phyloP scores from a whole-genome alignment of 2,113 vertebrate species.

The Taurulus bubalis region DNA sequence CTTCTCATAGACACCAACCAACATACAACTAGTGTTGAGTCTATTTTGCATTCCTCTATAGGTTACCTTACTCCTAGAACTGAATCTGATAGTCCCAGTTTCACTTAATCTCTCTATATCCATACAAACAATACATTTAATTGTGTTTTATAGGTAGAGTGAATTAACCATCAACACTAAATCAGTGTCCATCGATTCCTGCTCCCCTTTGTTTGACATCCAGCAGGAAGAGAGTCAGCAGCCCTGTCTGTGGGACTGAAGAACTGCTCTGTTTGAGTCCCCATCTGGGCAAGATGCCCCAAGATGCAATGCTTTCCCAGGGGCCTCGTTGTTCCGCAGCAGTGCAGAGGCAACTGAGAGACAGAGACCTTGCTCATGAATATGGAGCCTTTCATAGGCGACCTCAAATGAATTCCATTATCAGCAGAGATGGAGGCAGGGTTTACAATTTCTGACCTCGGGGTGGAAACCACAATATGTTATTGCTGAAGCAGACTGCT shows the following conservation, averaged over 20 bases:
- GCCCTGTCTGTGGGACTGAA: conserved; percentile 23
- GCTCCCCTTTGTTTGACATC: not conserved
- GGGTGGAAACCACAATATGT: conserved; percentile 32
- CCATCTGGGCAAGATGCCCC: conserved; percentile 52
- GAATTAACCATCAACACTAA: conserved; percentile 21
- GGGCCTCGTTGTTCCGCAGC: conserved; percentile 46
- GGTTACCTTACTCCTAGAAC: not conserved
- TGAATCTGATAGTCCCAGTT: not conserved
- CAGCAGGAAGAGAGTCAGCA: conserved; percentile 21
- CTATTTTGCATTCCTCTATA: not conserved
- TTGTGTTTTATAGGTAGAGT: not conserved
- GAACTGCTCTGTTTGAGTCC: conserved; percentile 31
- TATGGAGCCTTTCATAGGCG: conserved; percentile 45
- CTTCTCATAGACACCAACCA: not conserved
- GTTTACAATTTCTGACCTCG: conserved; percentile 44
- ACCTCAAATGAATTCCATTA: conserved; percentile 69
- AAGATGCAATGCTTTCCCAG: conserved; percentile 49
- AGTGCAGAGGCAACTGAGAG: conserved; percentile 2
- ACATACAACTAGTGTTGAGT: not conserved
- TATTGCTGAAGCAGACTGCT: conserved; percentile 29
- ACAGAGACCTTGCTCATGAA: conserved; percentile 47
- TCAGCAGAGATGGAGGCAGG: conserved; percentile 38
- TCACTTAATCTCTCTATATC: not conserved
- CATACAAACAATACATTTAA: not conserved
- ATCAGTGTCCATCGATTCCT: conserved; percentile 19